phyloP scores from a whole-genome alignment of 2,113 vertebrate genomes.

The Phylloscopus whistleri region DNA sequence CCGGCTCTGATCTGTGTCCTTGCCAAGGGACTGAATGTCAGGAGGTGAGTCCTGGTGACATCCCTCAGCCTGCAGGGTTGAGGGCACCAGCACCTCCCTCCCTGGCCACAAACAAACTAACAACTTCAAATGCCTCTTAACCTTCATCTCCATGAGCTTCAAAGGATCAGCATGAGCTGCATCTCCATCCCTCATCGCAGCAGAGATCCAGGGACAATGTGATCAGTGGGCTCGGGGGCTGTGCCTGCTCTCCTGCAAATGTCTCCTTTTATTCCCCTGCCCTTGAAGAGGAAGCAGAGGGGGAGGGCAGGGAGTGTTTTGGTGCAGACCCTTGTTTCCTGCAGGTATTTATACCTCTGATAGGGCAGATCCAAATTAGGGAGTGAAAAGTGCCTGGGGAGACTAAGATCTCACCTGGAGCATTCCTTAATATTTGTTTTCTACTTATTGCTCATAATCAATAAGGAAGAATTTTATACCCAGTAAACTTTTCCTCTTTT shows the following conservation, averaged over 20 bases:
- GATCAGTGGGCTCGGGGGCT: slow-evolving; percentile 3
- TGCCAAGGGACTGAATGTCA: not conserved
- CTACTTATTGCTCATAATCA: not conserved
- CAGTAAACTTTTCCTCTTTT: not conserved
- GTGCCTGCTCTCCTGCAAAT: not conserved
- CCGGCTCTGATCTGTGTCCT: not conserved
- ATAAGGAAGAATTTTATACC: not conserved
- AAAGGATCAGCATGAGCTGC: slow-evolving; percentile 22
- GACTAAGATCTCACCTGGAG: not conserved
- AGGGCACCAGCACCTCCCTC: not conserved
- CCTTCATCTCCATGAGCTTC: slow-evolving; percentile 58
- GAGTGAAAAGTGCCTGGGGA: not conserved
- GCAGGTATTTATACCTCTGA: not conserved
- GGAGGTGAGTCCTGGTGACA: not conserved
- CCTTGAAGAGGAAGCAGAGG: not conserved
- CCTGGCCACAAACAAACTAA: slow-evolving; percentile 38
- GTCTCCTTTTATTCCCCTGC: not conserved
- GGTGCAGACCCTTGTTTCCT: not conserved
- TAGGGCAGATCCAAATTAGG: not conserved
- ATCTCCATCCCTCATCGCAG: slow-evolving; percentile 1
- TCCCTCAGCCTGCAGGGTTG: not conserved
- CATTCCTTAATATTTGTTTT: not conserved
- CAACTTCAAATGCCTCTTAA: slow-evolving; percentile 49
- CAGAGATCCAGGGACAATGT: not conserved
- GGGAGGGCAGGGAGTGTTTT: not conserved